Base-by-base conservation (phyloP, 2,113 vertebrate genomes). In the Epinephelus cyanopodus region DNA sequence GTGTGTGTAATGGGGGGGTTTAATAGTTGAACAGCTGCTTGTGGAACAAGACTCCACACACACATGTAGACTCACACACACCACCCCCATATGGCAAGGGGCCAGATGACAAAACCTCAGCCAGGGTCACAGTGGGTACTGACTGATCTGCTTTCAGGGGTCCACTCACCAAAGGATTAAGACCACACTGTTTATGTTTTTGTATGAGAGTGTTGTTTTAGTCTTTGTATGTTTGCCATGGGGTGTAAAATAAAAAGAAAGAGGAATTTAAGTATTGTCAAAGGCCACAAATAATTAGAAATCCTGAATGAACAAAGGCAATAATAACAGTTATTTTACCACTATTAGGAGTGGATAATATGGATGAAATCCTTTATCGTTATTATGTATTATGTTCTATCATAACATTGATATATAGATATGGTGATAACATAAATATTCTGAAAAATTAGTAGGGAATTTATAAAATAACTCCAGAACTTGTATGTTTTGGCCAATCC, bases 11-110 rank as follows among this genome's bases (percentile, higher is more conserved):
- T 29, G 11, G 71, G 68, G 52, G 27, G 37, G 13, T 68, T 23
- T 87, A 74, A 81, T 86, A 83, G 85, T 68, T 73, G 86, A 90
- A 87, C 94, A 96, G 93, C 94, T 95, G 94, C 91, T 92, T 89
- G 67, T 89, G 92, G 91, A 96, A 95, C 89, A 91, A 72, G 87
- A 94, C 80, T 87, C 89, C 75, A 11, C 63, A 79, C 79, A 80
- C 71, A 78, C 83, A 54, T 10, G n/a, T 5, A 73, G n/a, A 63
- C 42, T 17, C 63, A 12, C 60, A 75, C 54, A 73, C 84, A 76
- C 13, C 74, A 77, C 64, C 65, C 85, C 92, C 93, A 93, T 92
- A 94, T 92, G 90, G 92, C 89, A 81, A 58, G 68, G 47, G 86
- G 83, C 88, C 87, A 90, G 89, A 91, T 94, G 90, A 91, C 88